phyloP scores from a whole-genome alignment of 2,888 invertebrate species.

The Sicus ferrugineus region DNA sequence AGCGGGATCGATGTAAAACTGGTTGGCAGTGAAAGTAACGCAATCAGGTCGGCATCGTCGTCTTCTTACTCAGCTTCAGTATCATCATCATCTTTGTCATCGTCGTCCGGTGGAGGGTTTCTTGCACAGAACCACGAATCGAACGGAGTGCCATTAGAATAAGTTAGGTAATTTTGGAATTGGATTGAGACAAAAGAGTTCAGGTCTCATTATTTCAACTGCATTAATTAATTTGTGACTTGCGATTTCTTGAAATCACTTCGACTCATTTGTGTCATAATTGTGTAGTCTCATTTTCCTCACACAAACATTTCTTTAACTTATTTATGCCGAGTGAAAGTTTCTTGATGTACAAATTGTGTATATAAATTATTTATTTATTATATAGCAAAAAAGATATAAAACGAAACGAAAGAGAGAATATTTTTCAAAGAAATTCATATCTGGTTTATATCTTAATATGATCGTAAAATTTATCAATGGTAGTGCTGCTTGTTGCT shows the following conservation, averaged over 20 bases:
- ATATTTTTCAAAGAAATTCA: no score
- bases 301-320: background rate
- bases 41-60: conserved; percentile 33
- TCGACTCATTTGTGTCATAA: background rate
- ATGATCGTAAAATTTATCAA: no score
- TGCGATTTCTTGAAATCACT: background rate
- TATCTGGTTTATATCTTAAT: no score
- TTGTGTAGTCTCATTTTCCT: no score
- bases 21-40: conserved; percentile 32
- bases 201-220: background rate
- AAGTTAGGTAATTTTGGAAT: conserved; percentile 8
- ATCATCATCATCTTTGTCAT: conserved; percentile 21
- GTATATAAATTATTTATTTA: background rate
- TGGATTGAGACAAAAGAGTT: no score
- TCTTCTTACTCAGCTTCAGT: conserved; percentile 25
- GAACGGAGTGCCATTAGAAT: conserved; percentile 47
- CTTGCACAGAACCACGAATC: conserved; percentile 39
- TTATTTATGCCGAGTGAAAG: background rate
- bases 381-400: background rate
- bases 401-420: background rate
- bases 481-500: no score
- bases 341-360: background rate
- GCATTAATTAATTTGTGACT: background rate
- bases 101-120: conserved; percentile 25
- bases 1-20: background rate